Evolutionary conservation across 2,888 invertebrate species (phyloP).

Genomic region (Nebria salina): DNA sequence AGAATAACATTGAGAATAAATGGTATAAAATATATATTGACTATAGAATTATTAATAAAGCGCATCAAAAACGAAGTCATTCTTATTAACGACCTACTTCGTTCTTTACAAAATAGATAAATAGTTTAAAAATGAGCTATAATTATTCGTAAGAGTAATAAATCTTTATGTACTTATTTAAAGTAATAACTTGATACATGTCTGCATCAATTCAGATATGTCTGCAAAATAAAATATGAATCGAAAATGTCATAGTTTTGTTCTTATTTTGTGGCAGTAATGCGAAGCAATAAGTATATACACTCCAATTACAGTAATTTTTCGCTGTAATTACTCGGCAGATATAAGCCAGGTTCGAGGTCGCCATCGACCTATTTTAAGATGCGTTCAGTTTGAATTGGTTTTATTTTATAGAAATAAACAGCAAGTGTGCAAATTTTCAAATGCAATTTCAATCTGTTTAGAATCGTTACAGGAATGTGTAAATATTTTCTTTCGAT

Average conservation of each 20-base stretch:
- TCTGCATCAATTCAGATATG: background rate
- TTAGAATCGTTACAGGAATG: background rate
- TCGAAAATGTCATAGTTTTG: constrained; percentile 32
- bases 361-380: constrained; percentile 29
- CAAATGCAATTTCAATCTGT: constrained; percentile 20
- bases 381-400: constrained; percentile 3
- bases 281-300: constrained; percentile 18
- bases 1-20: background rate
- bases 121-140: background rate
- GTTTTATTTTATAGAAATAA: constrained; percentile 26
- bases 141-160: background rate
- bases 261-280: constrained; percentile 33
- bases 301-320: constrained; percentile 28
- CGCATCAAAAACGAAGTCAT: too few species aligned
- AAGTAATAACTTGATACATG: background rate
- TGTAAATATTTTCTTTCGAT: background rate
- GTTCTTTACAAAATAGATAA: too few species aligned
- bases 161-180: background rate
- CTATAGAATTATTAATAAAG: too few species aligned
- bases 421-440: constrained; percentile 17
- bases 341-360: constrained; percentile 43
- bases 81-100: too few species aligned
- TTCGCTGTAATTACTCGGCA: constrained; percentile 31
- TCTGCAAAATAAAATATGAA: constrained; percentile 22
- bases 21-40: background rate